Evolutionary conservation across 2,113 vertebrate species (phyloP).

Genomic region (Myrmecobius fasciatus): DNA sequence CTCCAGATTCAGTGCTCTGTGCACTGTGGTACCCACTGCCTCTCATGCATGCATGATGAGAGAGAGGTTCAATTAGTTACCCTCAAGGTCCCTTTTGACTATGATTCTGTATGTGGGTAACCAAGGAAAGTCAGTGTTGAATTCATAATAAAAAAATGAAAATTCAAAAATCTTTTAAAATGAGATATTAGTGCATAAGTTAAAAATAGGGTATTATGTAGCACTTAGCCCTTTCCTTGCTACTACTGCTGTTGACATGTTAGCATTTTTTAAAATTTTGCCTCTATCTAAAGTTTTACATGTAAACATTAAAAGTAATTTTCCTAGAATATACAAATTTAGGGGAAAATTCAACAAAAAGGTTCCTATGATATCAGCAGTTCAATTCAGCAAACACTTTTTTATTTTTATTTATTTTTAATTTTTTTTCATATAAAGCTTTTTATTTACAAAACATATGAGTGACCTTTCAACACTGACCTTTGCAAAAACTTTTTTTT

Average conservation of each 20-base stretch:
- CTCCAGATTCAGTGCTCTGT: not conserved
- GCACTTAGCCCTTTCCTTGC: not conserved
- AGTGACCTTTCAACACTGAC: too few relatives aligned
- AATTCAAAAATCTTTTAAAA: not conserved
- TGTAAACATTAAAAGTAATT: slow-evolving; percentile 4
- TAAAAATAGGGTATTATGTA: not conserved
- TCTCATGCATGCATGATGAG: not conserved
- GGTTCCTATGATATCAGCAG: slow-evolving; percentile 33
- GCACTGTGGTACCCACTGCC: not conserved
- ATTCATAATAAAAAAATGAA: not conserved
- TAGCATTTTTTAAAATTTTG: slow-evolving; percentile 45
- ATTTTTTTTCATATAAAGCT: too few relatives aligned
- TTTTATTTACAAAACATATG: too few relatives aligned
- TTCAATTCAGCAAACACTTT: not conserved
- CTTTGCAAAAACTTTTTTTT: too few relatives aligned
- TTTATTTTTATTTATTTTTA: too few relatives aligned
- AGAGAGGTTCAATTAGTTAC: not conserved
- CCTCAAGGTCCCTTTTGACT: not conserved
- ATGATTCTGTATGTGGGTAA: not conserved
- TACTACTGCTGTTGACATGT: not conserved
- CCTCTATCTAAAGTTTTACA: not conserved
- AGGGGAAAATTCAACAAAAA: slow-evolving; percentile 24
- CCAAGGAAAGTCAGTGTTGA: not conserved
- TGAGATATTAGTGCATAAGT: not conserved
- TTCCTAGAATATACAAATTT: slow-evolving; percentile 37